Conservation (phyloP, 2,113 vertebrate genomes). For the Dinomys branickii region DNA sequence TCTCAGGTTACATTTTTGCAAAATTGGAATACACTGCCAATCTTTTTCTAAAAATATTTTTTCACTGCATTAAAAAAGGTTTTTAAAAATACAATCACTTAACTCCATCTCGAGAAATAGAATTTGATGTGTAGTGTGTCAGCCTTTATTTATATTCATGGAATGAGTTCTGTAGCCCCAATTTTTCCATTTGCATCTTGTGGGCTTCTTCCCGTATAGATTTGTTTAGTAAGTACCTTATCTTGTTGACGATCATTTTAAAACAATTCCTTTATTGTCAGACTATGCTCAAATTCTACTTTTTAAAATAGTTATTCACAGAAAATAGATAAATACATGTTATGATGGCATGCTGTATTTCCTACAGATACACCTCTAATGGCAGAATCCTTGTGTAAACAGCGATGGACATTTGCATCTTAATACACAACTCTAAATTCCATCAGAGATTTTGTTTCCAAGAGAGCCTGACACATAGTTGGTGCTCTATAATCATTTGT, state of each 20-base stretch:
- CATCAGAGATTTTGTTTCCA: neutral
- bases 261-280: neutral
- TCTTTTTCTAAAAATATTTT: neutral
- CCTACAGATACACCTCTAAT: neutral
- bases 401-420: neutral
- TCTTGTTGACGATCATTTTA: constrained; percentile 9
- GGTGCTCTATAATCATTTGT: neutral
- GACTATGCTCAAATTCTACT: neutral
- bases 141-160: neutral
- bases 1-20: neutral
- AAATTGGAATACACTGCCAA: neutral
- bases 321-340: neutral
- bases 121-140: neutral
- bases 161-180: neutral
- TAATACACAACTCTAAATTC: neutral
- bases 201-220: neutral
- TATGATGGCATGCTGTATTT: neutral
- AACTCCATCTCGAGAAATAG: neutral
- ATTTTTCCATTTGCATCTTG: neutral
- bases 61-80: neutral
- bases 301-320: neutral
- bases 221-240: neutral
- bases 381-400: neutral
- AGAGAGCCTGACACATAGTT: neutral
- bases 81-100: neutral